These are phyloP conservation scores for Platynereis dumerilii DNA, from an alignment of 2,888 invertebrate genomes.

Conservation along the genomic window DNA sequence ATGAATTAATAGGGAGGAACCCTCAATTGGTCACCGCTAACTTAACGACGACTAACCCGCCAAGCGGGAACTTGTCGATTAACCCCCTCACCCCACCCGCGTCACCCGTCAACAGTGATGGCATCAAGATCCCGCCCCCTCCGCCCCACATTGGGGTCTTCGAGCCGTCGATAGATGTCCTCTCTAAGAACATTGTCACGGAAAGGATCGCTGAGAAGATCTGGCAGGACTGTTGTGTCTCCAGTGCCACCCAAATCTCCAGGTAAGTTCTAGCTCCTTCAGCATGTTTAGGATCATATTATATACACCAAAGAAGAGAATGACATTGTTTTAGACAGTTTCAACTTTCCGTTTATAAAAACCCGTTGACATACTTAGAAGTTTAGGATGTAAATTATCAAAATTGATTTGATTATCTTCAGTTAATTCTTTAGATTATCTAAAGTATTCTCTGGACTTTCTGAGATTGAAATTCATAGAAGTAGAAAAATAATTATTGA, in stretches of 20 bases:
- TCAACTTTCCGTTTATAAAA: too few relatives aligned
- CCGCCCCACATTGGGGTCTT: slow-evolving; percentile 7
- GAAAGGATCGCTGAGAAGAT: slow-evolving; percentile 61
- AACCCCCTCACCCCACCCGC: slow-evolving; percentile 53
- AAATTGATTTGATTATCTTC: too few relatives aligned
- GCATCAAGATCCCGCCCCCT: slow-evolving; percentile 38
- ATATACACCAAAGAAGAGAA: too few relatives aligned
- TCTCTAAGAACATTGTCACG: slow-evolving; percentile 34
- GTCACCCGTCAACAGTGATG: slow-evolving; percentile 49
- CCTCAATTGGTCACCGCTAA: not conserved
- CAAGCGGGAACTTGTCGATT: slow-evolving; percentile 23
- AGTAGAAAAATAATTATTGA: too few relatives aligned
- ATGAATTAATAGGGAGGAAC: slow-evolving; percentile 35
- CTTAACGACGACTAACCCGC: not conserved
- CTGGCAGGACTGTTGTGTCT: slow-evolving; percentile 75
- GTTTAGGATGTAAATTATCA: too few relatives aligned
- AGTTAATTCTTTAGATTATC: too few relatives aligned
- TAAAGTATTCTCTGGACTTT: too few relatives aligned
- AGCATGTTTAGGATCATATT: too few relatives aligned
- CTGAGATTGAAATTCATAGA: too few relatives aligned
- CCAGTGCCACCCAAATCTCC: slow-evolving; percentile 2
- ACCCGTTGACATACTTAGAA: too few relatives aligned
- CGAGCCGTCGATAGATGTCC: not conserved
- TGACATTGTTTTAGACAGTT: too few relatives aligned
- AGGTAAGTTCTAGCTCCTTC: slow-evolving; percentile 4